Percentiles rank a stretch among this genome's conserved stretches.
These are phyloP conservation scores for Cebidichthys violaceus DNA, from an alignment of 2,113 vertebrate genomes.

Conservation along the genomic window DNA sequence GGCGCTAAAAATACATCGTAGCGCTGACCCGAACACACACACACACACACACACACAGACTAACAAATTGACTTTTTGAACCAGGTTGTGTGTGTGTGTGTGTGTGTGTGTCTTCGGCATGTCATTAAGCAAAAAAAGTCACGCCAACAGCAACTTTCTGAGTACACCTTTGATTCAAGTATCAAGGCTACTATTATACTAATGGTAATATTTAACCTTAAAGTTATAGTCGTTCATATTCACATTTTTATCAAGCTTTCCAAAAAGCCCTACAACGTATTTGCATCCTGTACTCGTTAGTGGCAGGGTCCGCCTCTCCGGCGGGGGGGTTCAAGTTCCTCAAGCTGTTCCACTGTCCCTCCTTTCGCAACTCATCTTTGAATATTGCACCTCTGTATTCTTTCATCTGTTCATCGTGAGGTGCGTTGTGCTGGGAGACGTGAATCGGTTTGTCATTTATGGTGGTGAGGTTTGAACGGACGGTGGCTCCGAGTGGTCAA, in stretches of 20 bases:
- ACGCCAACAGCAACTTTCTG: too few species aligned
- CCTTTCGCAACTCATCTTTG: not conserved
- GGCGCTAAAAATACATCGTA: conserved; percentile 71
- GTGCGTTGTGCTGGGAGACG: not conserved
- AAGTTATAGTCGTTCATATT: too few species aligned
- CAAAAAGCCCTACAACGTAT: too few species aligned
- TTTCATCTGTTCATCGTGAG: not conserved
- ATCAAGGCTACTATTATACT: too few species aligned
- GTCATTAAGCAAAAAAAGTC: too few species aligned
- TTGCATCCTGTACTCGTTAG: too few species aligned
- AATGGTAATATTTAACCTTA: too few species aligned
- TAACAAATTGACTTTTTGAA: conserved; percentile 14
- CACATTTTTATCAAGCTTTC: too few species aligned
- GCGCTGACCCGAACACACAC: conserved; percentile 50
- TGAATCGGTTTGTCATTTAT: not conserved
- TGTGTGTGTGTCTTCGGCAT: not conserved
- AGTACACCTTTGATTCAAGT: too few species aligned
- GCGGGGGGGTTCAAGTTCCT: too few species aligned
- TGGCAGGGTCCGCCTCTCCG: too few species aligned
- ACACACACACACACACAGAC: conserved; percentile 32
- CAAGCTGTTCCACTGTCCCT: too few species aligned
- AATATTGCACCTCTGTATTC: not conserved
- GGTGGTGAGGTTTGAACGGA: not conserved
- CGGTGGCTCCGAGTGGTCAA: not conserved
- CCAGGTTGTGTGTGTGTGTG: not conserved